Evolutionary conservation across 2,888 invertebrate genomes (phyloP), one percentile per base, ranked within the genome.

Genomic region (Tetranychus piercei): DNA sequence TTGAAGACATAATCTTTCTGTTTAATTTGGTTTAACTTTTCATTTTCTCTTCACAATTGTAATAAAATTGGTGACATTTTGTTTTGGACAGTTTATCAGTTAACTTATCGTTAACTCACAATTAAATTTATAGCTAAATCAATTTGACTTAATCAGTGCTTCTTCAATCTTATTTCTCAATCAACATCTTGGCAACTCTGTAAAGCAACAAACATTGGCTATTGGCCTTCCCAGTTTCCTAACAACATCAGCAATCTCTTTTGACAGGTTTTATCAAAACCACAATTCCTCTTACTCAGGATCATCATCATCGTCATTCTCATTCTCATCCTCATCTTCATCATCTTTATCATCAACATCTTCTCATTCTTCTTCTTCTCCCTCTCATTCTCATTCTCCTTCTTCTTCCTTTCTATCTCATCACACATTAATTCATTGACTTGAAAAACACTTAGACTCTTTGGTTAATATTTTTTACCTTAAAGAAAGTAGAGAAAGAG

Each of bases 201-300:
- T 34, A 5, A 3, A 34, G 34, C 55, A 55, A 55, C 15, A 15
- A 55, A 55, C 55, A 15, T 15, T 55, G 55, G 6, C 15, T 55
- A 55, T 55, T 55, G 55, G 55, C 55, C 55, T 55, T 34, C 34
- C 34, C 34, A 34, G 34, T 34, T 55, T 55, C 55, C 55, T 55
- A 15, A 15, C 15, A 45, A 11, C 15, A 15, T 15, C 55, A 55
- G 7, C 9, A 55, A 15, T 34, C 34, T 34, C 34, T 34, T 55
- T 55, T 55, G 55, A 55, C 55, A 55, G 55, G 55, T 55, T 55
- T 55, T 55, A 55, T 55, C 55, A 55, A 55, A 55, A 55, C 55
- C 55, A 55, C 55, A 55, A 55, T 15, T 34, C 34, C 34, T 34
- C 34, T 55, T 55, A 15, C 55, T 55, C 11, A 55, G 9, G 15